A percentile compares a stretch with the other conserved stretches of the same genome.
phyloP scores from a whole-genome alignment of 2,113 vertebrate genomes.

The Bujurquina vittata region DNA sequence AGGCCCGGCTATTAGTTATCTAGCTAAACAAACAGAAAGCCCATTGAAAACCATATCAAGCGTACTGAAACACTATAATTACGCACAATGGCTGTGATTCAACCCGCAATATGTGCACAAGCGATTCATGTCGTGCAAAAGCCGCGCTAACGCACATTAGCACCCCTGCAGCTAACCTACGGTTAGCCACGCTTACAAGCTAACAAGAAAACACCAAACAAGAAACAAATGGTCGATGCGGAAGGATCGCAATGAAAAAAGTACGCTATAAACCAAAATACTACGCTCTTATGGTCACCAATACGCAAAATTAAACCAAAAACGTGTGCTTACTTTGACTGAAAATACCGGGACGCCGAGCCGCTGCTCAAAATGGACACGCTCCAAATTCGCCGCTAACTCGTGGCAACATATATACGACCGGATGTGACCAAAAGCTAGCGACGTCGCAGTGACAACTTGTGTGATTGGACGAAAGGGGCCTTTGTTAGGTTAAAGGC shows the following conservation, averaged over 20 bases:
- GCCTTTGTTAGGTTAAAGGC: not conserved
- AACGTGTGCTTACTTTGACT: slow-evolving; percentile 56
- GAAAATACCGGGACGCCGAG: slow-evolving; percentile 54
- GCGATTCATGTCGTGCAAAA: not conserved
- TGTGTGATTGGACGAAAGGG: slow-evolving; percentile 20
- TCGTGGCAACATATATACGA: slow-evolving; percentile 78
- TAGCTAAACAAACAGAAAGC: rapidly evolving
- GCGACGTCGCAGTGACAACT: not conserved
- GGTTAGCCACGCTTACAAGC: not conserved
- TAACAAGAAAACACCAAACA: not conserved
- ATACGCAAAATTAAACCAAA: not conserved
- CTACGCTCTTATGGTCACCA: rapidly evolving
- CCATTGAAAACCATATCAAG: rapidly evolving
- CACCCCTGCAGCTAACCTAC: slow-evolving; percentile 14
- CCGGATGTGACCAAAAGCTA: slow-evolving; percentile 62
- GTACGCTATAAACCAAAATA: not conserved
- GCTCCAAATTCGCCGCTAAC: slow-evolving; percentile 79
- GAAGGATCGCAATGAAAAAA: not conserved
- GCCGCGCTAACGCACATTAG: slow-evolving; percentile 16
- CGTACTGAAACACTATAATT: not conserved
- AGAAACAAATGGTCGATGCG: rapidly evolving
- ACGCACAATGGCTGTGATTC: not conserved
- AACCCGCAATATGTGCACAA: not conserved
- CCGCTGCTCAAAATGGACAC: slow-evolving; percentile 76
- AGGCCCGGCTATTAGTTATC: slow-evolving; percentile 37